Percentiles rank a stretch among this genome's conserved stretches.
Conservation (phyloP, 2,113 vertebrate genomes). For the Pavo muticus region DNA sequence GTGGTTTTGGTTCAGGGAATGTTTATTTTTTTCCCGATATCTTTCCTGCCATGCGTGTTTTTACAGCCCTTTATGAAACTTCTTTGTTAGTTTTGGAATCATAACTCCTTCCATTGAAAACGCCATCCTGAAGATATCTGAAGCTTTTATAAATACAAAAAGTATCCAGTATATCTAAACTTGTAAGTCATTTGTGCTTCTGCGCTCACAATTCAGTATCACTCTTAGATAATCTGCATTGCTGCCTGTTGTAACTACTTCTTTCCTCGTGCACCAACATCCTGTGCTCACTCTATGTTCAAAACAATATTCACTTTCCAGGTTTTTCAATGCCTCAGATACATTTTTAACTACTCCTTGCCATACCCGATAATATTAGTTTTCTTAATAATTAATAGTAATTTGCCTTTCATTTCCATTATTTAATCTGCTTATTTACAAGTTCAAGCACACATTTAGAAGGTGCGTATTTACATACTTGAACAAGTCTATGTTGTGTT, state of each 20-base stretch:
- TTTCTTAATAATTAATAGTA: not conserved
- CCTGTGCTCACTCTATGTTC: not conserved
- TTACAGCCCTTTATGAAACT: not conserved
- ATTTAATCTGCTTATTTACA: not conserved
- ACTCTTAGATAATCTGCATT: not conserved
- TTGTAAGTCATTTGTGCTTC: not conserved
- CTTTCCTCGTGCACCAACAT: not conserved
- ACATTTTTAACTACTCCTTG: not conserved
- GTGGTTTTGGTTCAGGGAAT: not conserved
- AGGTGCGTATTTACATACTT: rapidly evolving
- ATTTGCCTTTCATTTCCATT: not conserved
- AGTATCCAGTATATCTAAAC: not conserved
- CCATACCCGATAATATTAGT: not conserved
- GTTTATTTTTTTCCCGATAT: not conserved
- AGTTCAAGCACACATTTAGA: not conserved
- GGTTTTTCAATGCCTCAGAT: not conserved
- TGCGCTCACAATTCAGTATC: rapidly evolving
- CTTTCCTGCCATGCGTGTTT: not conserved
- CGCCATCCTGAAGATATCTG: not conserved
- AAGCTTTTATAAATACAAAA: not conserved
- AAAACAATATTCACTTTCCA: not conserved
- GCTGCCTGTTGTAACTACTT: not conserved
- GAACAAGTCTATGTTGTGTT: not conserved
- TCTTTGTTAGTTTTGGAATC: not conserved
- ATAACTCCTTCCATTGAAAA: not conserved